Conservation (phyloP, 2,113 vertebrate genomes). For the Thymallus thymallus region DNA sequence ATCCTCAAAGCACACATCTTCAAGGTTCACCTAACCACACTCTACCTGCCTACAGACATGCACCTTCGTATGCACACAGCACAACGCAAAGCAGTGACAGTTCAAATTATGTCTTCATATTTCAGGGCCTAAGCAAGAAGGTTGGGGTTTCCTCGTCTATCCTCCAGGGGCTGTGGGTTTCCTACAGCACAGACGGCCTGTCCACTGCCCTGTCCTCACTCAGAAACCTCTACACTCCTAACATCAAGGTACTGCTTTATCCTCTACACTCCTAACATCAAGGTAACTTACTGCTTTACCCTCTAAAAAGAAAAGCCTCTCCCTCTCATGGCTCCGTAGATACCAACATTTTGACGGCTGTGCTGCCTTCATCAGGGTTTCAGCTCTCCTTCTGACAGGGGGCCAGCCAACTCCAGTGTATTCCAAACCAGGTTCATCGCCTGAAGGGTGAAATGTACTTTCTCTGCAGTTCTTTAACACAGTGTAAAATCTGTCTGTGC, state of each 20-base stretch:
- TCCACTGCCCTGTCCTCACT: constrained; percentile 95
- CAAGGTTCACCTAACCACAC: constrained; percentile 78
- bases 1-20: constrained; percentile 99
- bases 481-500: neutral
- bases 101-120: constrained; percentile 22
- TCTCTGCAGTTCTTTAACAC: too few relatives aligned
- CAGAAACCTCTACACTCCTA: constrained; percentile 96
- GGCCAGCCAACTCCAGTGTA: too few relatives aligned
- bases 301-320: too few relatives aligned
- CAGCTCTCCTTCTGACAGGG: too few relatives aligned
- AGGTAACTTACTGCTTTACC: too few relatives aligned
- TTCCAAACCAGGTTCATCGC: too few relatives aligned
- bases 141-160: constrained; percentile 97
- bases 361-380: too few relatives aligned
- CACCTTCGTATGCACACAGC: neutral
- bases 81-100: constrained; percentile 33
- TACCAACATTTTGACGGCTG: too few relatives aligned
- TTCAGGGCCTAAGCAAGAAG: constrained; percentile 97
- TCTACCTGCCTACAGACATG: neutral
- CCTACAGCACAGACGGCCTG: constrained; percentile 95
- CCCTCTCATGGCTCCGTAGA: too few relatives aligned
- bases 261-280: too few relatives aligned
- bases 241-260: constrained; percentile 39
- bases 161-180: constrained; percentile 96
- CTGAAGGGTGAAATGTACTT: too few relatives aligned